Percentiles rank a stretch among this genome's conserved stretches.
phyloP scores from a whole-genome alignment of 2,113 vertebrate genomes.

The Lutjanus erythropterus region DNA sequence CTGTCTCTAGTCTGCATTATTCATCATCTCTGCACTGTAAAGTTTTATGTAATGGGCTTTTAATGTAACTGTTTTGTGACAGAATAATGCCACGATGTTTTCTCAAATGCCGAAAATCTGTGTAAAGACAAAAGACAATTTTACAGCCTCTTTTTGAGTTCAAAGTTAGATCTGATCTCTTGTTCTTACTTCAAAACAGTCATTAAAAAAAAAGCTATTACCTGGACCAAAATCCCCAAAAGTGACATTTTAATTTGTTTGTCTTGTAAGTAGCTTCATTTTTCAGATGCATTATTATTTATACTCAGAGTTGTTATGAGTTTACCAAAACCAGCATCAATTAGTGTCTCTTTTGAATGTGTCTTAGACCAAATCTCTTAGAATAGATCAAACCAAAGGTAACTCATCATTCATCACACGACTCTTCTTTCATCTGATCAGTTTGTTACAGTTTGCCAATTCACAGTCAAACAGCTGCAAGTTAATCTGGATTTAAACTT shows the following conservation, averaged over 20 bases:
- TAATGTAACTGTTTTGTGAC: not conserved
- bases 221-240: not conserved
- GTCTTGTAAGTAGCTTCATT: constrained; percentile 19
- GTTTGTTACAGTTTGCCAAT: not conserved
- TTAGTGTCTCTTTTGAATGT: not conserved
- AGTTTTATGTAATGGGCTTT: not conserved
- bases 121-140: not conserved
- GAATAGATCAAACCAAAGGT: constrained; percentile 1
- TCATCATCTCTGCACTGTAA: not conserved
- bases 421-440: not conserved
- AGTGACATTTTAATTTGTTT: not conserved
- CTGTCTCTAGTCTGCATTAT: too few species aligned
- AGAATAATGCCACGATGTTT: not conserved
- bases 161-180: not conserved
- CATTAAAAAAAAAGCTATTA: too few species aligned
- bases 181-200: not conserved
- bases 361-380: not conserved
- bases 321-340: constrained; percentile 8
- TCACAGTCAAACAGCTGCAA: not conserved
- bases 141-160: not conserved
- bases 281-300: constrained; percentile 20
- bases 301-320: constrained; percentile 3
- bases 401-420: not conserved
- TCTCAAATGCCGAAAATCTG: not conserved
- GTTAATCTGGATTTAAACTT: constrained; percentile 3